Percentiles rank a stretch among this genome's conserved stretches.
These are phyloP conservation scores for Tachyglossus aculeatus DNA, from an alignment of 2,797 vertebrate species.

Conservation along the genomic window DNA sequence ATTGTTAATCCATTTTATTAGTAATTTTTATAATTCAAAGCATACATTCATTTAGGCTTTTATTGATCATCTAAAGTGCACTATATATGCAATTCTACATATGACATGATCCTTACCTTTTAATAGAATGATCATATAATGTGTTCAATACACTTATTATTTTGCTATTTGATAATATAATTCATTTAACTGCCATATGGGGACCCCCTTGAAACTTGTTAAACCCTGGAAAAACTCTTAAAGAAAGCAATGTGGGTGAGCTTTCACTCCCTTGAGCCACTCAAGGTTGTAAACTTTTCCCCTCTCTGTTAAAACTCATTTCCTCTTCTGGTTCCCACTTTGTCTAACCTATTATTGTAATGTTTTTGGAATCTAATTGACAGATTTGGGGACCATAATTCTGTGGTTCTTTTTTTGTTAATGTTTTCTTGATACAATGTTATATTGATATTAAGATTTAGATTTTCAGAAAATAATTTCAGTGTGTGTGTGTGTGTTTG, in stretches of 20 bases:
- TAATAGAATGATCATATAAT: conserved; percentile 65
- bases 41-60: conserved; percentile 11
- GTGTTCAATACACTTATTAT: conserved; percentile 68
- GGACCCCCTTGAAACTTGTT: conserved; percentile 62
- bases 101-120: conserved; percentile 40
- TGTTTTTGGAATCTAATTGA: conserved; percentile 53
- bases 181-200: conserved; percentile 62
- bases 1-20: conserved; percentile 62
- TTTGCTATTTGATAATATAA: conserved; percentile 69
- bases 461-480: conserved; percentile 14
- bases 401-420: conserved; percentile 23
- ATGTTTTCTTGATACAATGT: conserved; percentile 31
- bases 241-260: conserved; percentile 71
- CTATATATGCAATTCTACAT: conserved; percentile 46
- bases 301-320: conserved; percentile 69
- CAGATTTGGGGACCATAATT: conserved; percentile 20
- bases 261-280: conserved; percentile 71
- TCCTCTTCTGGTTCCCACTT: conserved; percentile 70
- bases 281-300: conserved; percentile 61
- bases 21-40: conserved; percentile 48
- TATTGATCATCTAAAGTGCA: conserved; percentile 49
- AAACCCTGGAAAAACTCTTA: conserved; percentile 69
- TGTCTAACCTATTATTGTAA: conserved; percentile 65
- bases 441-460: conserved; percentile 19
- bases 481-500: too few relatives aligned